A percentile compares a stretch with the other conserved stretches of the same genome.
phyloP scores from a whole-genome alignment of 2,888 invertebrate genomes.

The Temnothorax ravouxi region DNA sequence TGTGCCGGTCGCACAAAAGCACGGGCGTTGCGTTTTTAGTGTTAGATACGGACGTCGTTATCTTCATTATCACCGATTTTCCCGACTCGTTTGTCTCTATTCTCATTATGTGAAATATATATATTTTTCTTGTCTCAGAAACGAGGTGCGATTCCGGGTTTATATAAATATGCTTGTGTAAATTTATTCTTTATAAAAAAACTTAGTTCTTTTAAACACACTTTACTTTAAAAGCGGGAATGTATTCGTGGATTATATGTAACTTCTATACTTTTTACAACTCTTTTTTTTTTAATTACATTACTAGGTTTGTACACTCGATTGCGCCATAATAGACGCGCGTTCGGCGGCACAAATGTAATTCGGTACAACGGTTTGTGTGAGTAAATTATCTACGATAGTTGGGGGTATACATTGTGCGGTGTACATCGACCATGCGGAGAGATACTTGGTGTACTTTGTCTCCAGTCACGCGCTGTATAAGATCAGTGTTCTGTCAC shows the following conservation, averaged over 20 bases:
- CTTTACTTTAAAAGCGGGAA: neutral
- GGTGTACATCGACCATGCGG: constrained; percentile 4
- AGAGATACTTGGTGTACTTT: constrained; percentile 44
- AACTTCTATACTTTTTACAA: neutral
- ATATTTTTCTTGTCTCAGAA: neutral
- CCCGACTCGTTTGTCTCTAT: neutral
- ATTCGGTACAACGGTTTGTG: constrained; percentile 38
- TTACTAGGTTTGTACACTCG: neutral
- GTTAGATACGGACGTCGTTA: constrained; percentile 39
- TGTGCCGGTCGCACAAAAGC: constrained; percentile 27
- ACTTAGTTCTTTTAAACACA: neutral
- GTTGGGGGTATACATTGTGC: constrained; percentile 30
- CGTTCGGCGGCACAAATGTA: constrained; percentile 26
- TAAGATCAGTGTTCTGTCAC: constrained; percentile 57
- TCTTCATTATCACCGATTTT: constrained; percentile 38
- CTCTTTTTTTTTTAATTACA: neutral
- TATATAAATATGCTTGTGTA: neutral
- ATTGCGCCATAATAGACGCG: neutral
- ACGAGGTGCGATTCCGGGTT: neutral
- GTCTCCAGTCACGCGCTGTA: constrained; percentile 40
- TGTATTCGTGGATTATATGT: neutral
- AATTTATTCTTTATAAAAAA: neutral
- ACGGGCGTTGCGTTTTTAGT: neutral
- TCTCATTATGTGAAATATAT: neutral
- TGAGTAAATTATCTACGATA: constrained; percentile 44